Evolutionary conservation across 2,113 vertebrate species (phyloP).

Genomic region (Channa maculata): DNA sequence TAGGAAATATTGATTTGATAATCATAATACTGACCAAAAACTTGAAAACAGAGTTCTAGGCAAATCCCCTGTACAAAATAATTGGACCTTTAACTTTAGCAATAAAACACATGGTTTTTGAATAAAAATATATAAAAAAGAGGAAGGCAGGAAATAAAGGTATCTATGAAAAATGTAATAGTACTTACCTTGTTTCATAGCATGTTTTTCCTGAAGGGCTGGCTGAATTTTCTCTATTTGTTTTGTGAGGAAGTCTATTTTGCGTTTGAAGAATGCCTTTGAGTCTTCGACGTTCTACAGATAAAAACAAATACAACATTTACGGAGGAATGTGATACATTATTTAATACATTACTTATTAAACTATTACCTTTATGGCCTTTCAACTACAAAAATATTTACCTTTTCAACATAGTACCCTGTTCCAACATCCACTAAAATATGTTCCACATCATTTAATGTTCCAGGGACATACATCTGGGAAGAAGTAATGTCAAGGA

Average conservation of each 20-base stretch:
- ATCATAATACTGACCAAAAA: no score
- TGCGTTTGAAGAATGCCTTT: conserved; percentile 92
- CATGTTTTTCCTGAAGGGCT: conserved; percentile 91
- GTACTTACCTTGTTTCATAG: conserved; percentile 90
- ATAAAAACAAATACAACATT: conserved; percentile 10
- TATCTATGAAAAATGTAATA: background rate
- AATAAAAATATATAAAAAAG: no score
- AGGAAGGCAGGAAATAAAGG: background rate
- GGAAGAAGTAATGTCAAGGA: conserved; percentile 78
- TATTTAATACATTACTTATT: no score
- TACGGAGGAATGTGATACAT: background rate
- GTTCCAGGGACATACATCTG: conserved; percentile 96
- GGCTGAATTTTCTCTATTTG: conserved; percentile 97
- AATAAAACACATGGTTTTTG: no score
- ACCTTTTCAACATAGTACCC: conserved; percentile 97
- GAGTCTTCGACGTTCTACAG: conserved; percentile 87
- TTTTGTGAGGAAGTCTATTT: conserved; percentile 94
- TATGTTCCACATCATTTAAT: conserved; percentile 88
- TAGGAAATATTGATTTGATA: no score
- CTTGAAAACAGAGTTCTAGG: no score
- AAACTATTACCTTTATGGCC: no score
- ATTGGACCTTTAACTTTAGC: no score
- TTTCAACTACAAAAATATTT: conserved; percentile 33
- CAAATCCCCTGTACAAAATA: no score
- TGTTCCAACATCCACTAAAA: conserved; percentile 92